Base-by-base conservation (phyloP, 2,888 invertebrate species). In the Stegana nigrithorax region DNA sequence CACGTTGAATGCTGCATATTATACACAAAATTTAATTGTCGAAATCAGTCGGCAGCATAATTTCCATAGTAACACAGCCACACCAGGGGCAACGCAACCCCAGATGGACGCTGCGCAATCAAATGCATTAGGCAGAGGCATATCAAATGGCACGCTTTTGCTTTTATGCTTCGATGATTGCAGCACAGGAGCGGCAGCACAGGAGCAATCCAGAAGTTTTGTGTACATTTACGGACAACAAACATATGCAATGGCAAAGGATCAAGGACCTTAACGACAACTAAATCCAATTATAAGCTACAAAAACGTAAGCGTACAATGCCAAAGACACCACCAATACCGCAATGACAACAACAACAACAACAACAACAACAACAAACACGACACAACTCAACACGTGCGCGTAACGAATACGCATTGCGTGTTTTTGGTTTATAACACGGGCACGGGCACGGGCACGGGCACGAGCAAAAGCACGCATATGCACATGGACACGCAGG, bases 271-370 rank as follows among this genome's bases (percentile, higher is more conserved):
- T 75, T 70, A 71, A 72, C 70, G 75, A 76, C 75, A 75, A 74
- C 77, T 76, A 75, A 75, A 75, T 75, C 75, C 76, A 76, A 76
- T 75, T 76, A 75, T 68, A 69, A 66, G 65, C 65, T 29, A 27
- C 55, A 67, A 65, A 66, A 69, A 47, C 23, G 47, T 12, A 47
- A 47, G 25, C 47, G n/a, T n/a, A n/a, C 47, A 47, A 47, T 23
- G 75, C 73, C 36, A 14, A 12, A 14, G 23, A 17, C n/a, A 55
- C n/a, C n/a, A 23, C 50, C 50, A 23, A 50, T 19, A 12, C 50
- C 50, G n/a, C 36, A 36, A 36, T 36, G 12, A 36, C 23, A 19
- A 19, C 21, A 70, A 72, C 73, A 69, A 68, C 67, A 75, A 65
- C 60, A 60, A 62, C 56, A 62, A 53, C 58, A 44, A 58, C 58